Base-by-base conservation (phyloP, 2,113 vertebrate genomes). In the Pachypanchax playfairii region DNA sequence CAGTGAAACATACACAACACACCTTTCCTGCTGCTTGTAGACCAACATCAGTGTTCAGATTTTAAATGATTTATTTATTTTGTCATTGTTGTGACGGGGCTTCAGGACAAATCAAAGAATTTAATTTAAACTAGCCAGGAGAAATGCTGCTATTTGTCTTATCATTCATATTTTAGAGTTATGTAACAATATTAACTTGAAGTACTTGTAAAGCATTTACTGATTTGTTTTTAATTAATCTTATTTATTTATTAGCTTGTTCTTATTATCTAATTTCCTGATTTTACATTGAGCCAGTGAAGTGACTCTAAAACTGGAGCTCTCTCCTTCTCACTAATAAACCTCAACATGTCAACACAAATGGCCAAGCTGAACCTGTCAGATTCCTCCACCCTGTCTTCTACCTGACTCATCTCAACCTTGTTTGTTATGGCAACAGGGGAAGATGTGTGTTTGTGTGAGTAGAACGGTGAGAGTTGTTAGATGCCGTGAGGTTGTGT, bases 371-470 rank as follows among this genome's bases (percentile, higher is more conserved):
- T 20, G 46, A 73, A 72, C 44, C 58, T 50, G 66, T 51, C 4
- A 20, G 69, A 73, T 77, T 85, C 57, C 54, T 73, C 50, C 13
- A 36, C 39, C 52, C 0, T 56, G 60, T 25, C 28, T 82, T 83
- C 66, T 36, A n/a, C 36, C 20, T 59, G 48, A 58, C 71, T 73
- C 74, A 85, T 41, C 57, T 62, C 2, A 66, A 73, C 20, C 6
- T 60, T 74, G 75, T 69, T 66, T 31, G 43, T 88, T 91, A 77
- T 87, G 77, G 75, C 81, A 91, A 69, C 35, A 13, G 15, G 35
- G 22, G 10, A 43, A 63, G 66, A 53, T 49, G 73, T 61, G 51
- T 22, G 20, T 41, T 44, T 41, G 41, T 31, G 13, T 46, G 71
- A 41, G 48, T 28, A 14, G 28, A 22, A 25, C 41, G 41, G 22